Evolutionary conservation across 92 coral and sea anemone species (phyloP).

Genomic region (Galaxea fascicularis): DNA sequence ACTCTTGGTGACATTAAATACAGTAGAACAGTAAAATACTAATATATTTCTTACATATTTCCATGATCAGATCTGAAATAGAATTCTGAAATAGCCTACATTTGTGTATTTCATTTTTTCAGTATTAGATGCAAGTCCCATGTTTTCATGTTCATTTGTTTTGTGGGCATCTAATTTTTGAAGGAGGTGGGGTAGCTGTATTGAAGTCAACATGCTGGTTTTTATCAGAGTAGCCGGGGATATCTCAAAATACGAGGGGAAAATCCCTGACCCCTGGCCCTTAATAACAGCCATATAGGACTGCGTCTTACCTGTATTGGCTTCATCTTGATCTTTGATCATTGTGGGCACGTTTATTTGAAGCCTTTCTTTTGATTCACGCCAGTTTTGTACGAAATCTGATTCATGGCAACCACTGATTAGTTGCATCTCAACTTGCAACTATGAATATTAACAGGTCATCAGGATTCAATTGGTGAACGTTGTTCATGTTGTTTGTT

Average conservation of each 20-base stretch:
- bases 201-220: no score
- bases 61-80: background rate
- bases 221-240: no score
- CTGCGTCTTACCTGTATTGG: background rate
- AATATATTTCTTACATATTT: conserved; percentile 4
- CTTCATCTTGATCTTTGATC: background rate
- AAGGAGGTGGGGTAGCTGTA: no score
- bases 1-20: background rate
- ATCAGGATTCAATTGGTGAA: background rate
- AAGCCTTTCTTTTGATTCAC: background rate
- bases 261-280: no score
- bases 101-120: no score
- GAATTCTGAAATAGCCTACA: no score
- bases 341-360: background rate
- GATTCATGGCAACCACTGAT: no score
- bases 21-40: background rate
- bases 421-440: conserved; percentile 8
- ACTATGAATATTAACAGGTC: background rate
- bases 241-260: no score
- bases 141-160: no score
- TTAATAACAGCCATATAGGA: background rate
- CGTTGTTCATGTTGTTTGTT: background rate
- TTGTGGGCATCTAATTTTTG: no score
- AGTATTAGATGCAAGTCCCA: no score
- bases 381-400: background rate